These are phyloP conservation scores for Lepidurus apus DNA, from an alignment of 1,140 invertebrate genomes.

Conservation along the genomic window DNA sequence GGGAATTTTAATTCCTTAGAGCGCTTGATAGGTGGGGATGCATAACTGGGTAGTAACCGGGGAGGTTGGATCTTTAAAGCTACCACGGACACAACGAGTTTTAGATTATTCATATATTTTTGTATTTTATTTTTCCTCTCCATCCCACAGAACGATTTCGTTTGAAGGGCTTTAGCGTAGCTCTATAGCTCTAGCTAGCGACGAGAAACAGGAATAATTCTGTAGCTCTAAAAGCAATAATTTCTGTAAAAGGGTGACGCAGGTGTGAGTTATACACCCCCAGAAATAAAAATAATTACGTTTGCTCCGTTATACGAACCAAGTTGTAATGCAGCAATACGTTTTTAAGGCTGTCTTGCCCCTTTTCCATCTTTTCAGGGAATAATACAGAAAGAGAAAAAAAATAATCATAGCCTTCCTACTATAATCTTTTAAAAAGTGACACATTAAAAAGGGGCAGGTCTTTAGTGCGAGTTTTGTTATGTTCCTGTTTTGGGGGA, in stretches of 20 bases:
- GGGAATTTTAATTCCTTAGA: too few relatives aligned
- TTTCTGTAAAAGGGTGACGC: constrained; percentile 9
- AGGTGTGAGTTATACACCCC: constrained; percentile 11
- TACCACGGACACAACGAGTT: too few relatives aligned
- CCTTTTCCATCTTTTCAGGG: background rate
- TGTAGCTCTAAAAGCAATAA: background rate
- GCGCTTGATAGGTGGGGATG: too few relatives aligned
- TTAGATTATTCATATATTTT: background rate
- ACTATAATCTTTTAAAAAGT: too few relatives aligned
- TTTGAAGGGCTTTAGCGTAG: background rate
- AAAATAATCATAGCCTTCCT: background rate
- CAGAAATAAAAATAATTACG: constrained; percentile 8
- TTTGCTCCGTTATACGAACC: background rate
- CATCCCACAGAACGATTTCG: background rate
- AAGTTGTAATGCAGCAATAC: background rate
- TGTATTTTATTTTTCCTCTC: background rate
- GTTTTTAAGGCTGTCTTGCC: background rate
- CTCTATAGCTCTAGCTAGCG: background rate
- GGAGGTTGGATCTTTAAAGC: too few relatives aligned
- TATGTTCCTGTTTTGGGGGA: too few relatives aligned
- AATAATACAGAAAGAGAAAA: background rate
- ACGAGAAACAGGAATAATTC: background rate
- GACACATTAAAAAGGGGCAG: too few relatives aligned
- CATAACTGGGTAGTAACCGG: too few relatives aligned
- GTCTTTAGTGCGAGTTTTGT: too few relatives aligned